Conservation (phyloP, 2,797 vertebrate species). For the Ctenopoma kingsleyae region DNA sequence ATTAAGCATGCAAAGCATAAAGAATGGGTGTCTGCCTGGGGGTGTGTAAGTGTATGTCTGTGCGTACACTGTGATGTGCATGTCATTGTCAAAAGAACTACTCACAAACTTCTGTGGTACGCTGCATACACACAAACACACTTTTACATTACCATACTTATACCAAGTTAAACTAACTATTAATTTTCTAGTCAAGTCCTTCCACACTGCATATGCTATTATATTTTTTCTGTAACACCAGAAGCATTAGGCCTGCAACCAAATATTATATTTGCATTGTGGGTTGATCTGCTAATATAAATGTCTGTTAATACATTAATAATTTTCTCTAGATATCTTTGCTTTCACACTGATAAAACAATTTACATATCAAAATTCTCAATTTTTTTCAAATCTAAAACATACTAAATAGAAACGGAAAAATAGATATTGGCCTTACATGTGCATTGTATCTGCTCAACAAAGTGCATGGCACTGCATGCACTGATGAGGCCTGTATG, state of each 20-base stretch:
- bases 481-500: no score
- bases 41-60: neutral
- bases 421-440: no score
- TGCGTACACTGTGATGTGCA: slow-evolving; percentile 5
- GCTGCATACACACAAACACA: neutral
- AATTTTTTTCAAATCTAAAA: no score
- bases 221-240: neutral
- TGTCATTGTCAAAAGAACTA: slow-evolving; percentile 9
- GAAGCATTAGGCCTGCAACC: neutral
- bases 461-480: no score
- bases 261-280: neutral
- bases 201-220: neutral
- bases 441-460: no score
- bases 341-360: no score
- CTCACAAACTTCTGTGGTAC: neutral
- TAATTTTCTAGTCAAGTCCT: neutral
- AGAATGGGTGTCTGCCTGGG: slow-evolving; percentile 14
- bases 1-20: slow-evolving; percentile 45
- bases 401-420: no score
- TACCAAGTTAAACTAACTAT: neutral
- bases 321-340: no score
- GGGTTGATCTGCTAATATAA: neutral
- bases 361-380: no score
- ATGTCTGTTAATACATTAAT: no score
- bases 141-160: neutral